phyloP scores from a whole-genome alignment of 2,113 vertebrate species.

The Phyllostomus hastatus region DNA sequence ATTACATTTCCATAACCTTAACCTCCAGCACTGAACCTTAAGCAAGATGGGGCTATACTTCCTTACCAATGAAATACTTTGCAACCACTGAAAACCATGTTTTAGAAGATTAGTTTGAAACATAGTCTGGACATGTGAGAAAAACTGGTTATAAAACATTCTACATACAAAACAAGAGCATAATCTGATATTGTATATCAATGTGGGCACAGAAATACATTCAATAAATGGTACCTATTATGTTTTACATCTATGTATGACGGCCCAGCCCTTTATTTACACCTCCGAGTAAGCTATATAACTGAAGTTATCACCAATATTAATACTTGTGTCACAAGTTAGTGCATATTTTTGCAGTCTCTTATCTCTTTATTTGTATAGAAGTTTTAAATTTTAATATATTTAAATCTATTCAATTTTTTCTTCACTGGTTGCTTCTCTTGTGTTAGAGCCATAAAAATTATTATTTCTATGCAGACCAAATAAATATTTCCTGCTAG shows the following conservation, averaged over 20 bases:
- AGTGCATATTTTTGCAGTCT: neutral
- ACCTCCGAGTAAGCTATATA: neutral
- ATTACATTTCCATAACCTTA: neutral
- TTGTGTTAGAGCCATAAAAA: neutral
- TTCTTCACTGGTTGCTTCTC: neutral
- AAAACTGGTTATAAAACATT: neutral
- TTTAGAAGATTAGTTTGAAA: neutral
- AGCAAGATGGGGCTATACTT: neutral
- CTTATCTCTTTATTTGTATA: neutral
- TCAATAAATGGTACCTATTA: neutral
- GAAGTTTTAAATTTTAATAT: slow-evolving; percentile 25
- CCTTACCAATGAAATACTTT: neutral
- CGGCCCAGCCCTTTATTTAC: neutral
- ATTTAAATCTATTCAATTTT: neutral
- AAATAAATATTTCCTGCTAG: slow-evolving; percentile 1
- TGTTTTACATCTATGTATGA: neutral
- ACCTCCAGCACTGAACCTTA: neutral
- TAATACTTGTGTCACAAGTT: slow-evolving; percentile 1
- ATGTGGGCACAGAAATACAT: neutral
- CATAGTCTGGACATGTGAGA: neutral
- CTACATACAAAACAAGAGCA: neutral
- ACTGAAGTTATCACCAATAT: neutral
- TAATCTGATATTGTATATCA: neutral
- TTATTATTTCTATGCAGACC: neutral
- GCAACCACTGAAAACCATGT: neutral